phyloP scores from a whole-genome alignment of 1,140 invertebrate genomes.

The Drosophila arizonae region DNA sequence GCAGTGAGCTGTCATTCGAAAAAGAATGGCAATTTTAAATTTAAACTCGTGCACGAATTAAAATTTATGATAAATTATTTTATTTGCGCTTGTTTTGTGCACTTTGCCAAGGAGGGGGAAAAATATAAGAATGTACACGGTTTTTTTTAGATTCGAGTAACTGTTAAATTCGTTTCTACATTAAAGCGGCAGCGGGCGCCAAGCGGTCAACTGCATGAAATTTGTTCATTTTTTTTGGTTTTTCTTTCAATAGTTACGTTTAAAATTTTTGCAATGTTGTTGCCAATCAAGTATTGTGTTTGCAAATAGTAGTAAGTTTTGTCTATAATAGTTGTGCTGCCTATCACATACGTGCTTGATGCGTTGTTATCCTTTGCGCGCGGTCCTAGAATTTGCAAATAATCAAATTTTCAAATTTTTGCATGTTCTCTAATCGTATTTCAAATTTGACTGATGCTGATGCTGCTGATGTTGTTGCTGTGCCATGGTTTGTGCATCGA shows the following conservation, averaged over 20 bases:
- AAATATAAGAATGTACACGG: slow-evolving; percentile 38
- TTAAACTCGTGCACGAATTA: slow-evolving; percentile 6
- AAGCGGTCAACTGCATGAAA: slow-evolving; percentile 34
- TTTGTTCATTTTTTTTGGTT: slow-evolving; percentile 2
- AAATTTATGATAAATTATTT: slow-evolving; percentile 8
- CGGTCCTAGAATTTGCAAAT: slow-evolving; percentile 2
- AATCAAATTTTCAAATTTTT: slow-evolving; percentile 32
- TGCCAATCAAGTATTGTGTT: slow-evolving; percentile 21
- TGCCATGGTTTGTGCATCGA: not conserved
- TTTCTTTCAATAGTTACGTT: slow-evolving; percentile 25
- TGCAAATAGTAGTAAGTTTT: slow-evolving; percentile 20
- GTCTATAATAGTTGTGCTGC: slow-evolving; percentile 42
- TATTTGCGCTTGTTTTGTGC: slow-evolving; percentile 16
- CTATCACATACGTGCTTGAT: slow-evolving; percentile 55
- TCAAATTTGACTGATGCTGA: slow-evolving; percentile 35
- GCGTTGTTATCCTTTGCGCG: slow-evolving; percentile 39
- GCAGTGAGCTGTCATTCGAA: slow-evolving; percentile 3
- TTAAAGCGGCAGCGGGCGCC: slow-evolving; percentile 51
- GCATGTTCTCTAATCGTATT: slow-evolving; percentile 58
- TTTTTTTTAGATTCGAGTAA: slow-evolving; percentile 26
- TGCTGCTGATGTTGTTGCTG: slow-evolving; percentile 3
- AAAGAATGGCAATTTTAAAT: slow-evolving; percentile 2
- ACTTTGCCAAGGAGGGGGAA: slow-evolving; percentile 6
- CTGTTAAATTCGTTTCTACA: slow-evolving; percentile 64
- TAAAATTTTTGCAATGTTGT: slow-evolving; percentile 32